A percentile compares a stretch with the other conserved stretches of the same genome.
These are phyloP conservation scores for Cosmia trapezina DNA, from an alignment of 2,888 invertebrate species.

Conservation along the genomic window DNA sequence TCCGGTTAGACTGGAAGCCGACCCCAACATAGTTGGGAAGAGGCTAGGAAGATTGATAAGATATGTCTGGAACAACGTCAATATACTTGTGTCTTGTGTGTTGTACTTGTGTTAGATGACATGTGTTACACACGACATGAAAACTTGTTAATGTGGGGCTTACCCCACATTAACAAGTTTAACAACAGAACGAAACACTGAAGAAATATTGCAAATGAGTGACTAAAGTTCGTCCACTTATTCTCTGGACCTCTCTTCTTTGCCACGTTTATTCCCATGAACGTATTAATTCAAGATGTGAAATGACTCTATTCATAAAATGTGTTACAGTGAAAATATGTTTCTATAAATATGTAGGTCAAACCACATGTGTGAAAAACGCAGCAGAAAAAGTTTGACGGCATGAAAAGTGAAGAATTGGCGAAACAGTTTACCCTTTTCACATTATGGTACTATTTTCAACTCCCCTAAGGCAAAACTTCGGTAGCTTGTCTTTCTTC, in stretches of 20 bases:
- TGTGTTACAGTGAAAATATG: not conserved
- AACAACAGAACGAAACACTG: too few species aligned
- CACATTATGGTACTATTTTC: conserved; percentile 38
- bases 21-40: too few species aligned
- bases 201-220: not conserved
- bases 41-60: too few species aligned
- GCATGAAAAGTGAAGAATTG: conserved; percentile 31
- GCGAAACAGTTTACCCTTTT: conserved; percentile 50
- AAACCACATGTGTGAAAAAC: conserved; percentile 12
- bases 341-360: conserved; percentile 12
- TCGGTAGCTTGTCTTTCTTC: conserved; percentile 25
- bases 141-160: too few species aligned
- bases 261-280: not conserved
- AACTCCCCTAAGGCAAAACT: conserved; percentile 38
- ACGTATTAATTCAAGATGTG: not conserved
- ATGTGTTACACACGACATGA: not conserved
- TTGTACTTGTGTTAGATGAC: too few species aligned
- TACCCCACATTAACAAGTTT: too few species aligned
- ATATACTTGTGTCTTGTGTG: too few species aligned
- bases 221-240: not conserved
- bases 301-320: not conserved
- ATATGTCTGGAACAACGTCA: not conserved
- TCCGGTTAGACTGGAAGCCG: too few species aligned
- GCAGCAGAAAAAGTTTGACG: conserved; percentile 23
- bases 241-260: not conserved